Evolutionary conservation across 2,797 vertebrate species (phyloP).

Genomic region (Gymnopithys bicolor): DNA sequence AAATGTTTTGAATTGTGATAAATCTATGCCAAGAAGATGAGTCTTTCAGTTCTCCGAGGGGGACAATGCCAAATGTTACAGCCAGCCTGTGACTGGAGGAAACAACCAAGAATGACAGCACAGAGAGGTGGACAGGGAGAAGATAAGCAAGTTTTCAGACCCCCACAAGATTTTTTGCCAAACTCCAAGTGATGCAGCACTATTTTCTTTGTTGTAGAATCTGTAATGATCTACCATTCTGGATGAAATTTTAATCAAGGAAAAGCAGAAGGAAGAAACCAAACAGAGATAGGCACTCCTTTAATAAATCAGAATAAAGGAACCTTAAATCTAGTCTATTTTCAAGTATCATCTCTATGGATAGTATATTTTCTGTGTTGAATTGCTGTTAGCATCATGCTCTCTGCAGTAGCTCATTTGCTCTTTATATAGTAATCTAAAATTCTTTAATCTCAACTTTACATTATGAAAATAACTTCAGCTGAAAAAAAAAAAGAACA

Average conservation of each 20-base stretch:
- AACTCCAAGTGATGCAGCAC: background rate
- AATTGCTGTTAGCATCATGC: background rate
- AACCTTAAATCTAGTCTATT: background rate
- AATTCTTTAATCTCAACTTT: background rate
- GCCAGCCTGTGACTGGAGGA: background rate
- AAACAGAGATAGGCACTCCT: fast-evolving
- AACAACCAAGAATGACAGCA: background rate
- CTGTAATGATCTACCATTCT: background rate
- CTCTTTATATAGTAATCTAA: background rate
- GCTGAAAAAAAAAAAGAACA: background rate
- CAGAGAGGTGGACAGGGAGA: background rate
- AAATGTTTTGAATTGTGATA: background rate
- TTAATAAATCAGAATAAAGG: background rate
- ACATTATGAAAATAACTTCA: background rate
- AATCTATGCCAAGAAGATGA: background rate
- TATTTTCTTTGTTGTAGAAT: background rate
- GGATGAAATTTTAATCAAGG: background rate
- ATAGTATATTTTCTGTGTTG: background rate
- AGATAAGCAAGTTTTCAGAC: background rate
- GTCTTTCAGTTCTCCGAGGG: background rate
- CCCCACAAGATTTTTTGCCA: background rate
- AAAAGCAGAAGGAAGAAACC: background rate
- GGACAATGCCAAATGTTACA: background rate
- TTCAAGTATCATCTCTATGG: background rate
- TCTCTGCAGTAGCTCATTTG: background rate